Evolutionary conservation across 2,888 invertebrate genomes (phyloP).

Genomic region (Agrochola circellaris): DNA sequence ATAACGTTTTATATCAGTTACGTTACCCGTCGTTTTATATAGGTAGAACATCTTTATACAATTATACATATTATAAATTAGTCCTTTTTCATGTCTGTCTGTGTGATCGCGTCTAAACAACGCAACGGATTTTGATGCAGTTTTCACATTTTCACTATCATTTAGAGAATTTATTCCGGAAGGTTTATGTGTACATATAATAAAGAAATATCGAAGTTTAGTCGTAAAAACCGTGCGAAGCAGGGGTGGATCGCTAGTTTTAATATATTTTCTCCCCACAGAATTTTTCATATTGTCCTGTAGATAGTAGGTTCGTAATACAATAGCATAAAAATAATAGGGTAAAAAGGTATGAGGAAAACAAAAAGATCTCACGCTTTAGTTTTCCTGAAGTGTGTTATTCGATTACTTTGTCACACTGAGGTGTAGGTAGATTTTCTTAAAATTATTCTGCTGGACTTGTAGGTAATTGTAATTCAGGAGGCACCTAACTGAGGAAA

Average conservation of each 20-base stretch:
- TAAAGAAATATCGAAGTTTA: not conserved
- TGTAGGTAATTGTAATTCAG: not conserved
- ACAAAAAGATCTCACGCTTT: conserved; percentile 26
- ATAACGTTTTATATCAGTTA: not conserved
- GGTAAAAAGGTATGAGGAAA: conserved; percentile 38
- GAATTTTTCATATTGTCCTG: not conserved
- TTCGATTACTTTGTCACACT: conserved; percentile 30
- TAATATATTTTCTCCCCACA: not conserved
- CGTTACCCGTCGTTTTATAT: not conserved
- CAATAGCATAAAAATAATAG: conserved; percentile 29
- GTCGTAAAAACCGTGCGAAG: not conserved
- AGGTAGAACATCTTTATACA: not conserved
- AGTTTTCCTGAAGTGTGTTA: conserved; percentile 20
- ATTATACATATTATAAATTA: too few species aligned
- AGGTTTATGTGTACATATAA: not conserved
- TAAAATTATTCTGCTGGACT: not conserved
- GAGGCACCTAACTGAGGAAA: not conserved
- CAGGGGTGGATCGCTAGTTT: not conserved
- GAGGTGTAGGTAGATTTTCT: conserved; percentile 6
- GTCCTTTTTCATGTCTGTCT: too few species aligned
- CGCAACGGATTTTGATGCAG: too few species aligned
- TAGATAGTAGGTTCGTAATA: conserved; percentile 2
- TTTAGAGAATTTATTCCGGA: too few species aligned
- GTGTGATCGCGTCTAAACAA: too few species aligned
- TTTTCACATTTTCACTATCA: too few species aligned